Conservation (phyloP, 1,140 invertebrate species). For the Patella vulgata region DNA sequence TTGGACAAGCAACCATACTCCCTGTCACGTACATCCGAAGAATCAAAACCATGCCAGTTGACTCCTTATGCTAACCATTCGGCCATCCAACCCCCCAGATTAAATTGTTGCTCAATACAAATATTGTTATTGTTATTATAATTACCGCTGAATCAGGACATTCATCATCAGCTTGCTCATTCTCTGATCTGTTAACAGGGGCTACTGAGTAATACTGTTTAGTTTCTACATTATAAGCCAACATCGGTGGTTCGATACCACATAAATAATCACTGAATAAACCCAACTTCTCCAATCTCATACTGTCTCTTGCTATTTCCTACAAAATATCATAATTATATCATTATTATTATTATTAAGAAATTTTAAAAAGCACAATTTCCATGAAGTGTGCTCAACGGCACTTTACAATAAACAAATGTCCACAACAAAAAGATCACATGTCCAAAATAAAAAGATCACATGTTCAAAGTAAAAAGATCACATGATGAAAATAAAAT, state of each 20-base stretch:
- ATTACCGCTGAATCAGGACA: conserved; percentile 26
- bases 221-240: conserved; percentile 68
- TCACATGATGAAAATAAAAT: no score
- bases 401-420: no score
- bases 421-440: no score
- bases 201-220: conserved; percentile 64
- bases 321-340: conserved; percentile 20
- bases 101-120: not conserved
- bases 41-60: no score
- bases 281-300: conserved; percentile 79
- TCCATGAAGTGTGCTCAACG: no score
- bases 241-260: conserved; percentile 86
- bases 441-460: no score
- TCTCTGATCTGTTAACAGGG: conserved; percentile 71
- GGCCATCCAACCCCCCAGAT: no score
- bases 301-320: conserved; percentile 70
- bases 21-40: no score
- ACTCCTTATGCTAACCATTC: no score
- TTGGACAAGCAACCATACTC: no score
- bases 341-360: conserved; percentile 5
- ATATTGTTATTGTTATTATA: not conserved
- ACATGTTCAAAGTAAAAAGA: no score
- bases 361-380: no score
- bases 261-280: conserved; percentile 89
- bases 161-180: conserved; percentile 53